Conservation (phyloP, 2,888 invertebrate genomes). For the Xestoiulus laeticollis region DNA sequence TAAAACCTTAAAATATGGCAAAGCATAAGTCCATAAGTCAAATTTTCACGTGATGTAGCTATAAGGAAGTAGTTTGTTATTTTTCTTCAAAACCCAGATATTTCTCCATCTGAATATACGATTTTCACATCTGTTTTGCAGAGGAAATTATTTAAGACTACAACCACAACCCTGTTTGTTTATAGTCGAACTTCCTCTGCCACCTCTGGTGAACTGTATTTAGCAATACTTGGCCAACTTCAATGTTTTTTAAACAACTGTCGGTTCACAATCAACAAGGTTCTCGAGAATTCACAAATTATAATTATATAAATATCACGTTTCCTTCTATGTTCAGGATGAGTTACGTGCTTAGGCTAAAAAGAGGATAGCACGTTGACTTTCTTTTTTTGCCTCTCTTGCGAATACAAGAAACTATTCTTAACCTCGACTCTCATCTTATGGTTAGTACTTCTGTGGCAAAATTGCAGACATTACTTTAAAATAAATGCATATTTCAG, state of each 20-base stretch:
- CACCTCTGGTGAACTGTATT: conserved; percentile 39
- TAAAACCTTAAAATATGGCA: background rate
- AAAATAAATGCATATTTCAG: background rate
- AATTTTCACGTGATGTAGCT: background rate
- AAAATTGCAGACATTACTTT: background rate
- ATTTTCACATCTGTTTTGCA: conserved; percentile 23
- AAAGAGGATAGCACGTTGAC: conserved; percentile 20
- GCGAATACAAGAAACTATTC: background rate
- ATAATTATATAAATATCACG: conserved; percentile 24
- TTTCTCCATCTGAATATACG: background rate
- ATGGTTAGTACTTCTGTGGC: background rate
- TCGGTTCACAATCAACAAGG: conserved; percentile 23
- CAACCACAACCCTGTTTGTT: background rate
- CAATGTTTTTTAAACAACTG: conserved; percentile 8
- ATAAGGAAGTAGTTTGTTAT: background rate
- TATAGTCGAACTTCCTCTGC: background rate
- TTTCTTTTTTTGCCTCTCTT: background rate
- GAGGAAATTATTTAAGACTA: background rate
- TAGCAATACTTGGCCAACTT: conserved; percentile 25
- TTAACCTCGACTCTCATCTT: background rate
- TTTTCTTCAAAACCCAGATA: background rate
- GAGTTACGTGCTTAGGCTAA: background rate
- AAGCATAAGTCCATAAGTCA: background rate
- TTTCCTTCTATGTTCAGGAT: background rate
- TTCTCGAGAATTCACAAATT: conserved; percentile 4